phyloP scores from a whole-genome alignment of 2,888 invertebrate species.

The Spodoptera littoralis region DNA sequence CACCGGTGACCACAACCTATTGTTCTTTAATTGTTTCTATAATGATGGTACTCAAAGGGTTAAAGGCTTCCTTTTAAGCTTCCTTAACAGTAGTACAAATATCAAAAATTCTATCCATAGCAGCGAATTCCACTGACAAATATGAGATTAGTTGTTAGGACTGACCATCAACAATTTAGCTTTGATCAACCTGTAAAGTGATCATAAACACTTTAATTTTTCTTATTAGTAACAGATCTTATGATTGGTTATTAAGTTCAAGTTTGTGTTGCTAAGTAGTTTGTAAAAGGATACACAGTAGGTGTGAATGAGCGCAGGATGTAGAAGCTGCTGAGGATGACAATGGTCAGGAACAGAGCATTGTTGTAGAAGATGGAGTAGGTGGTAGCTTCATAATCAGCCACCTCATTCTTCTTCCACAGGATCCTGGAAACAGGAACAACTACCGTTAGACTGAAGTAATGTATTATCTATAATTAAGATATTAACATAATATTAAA shows the following conservation, averaged over 20 bases:
- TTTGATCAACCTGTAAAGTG: background rate
- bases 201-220: background rate
- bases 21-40: too few relatives aligned
- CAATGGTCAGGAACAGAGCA: constrained; percentile 97
- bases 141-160: too few relatives aligned
- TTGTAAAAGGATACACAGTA: constrained; percentile 92
- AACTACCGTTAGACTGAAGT: constrained; percentile 1
- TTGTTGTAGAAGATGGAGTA: constrained; percentile 99
- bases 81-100: too few relatives aligned
- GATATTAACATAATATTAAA: too few relatives aligned
- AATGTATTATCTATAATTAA: too few relatives aligned
- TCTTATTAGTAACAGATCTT: too few relatives aligned
- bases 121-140: background rate
- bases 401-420: constrained; percentile 99
- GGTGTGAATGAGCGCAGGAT: constrained; percentile 96
- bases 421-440: constrained; percentile 91
- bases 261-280: background rate
- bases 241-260: too few relatives aligned
- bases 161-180: background rate
- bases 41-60: too few relatives aligned
- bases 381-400: constrained; percentile 99
- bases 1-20: too few relatives aligned
- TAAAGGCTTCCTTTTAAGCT: too few relatives aligned
- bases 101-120: background rate
- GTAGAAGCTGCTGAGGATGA: constrained; percentile 98